Evolutionary conservation across 2,113 vertebrate genomes (phyloP).

Genomic region (Orthonyx spaldingii): DNA sequence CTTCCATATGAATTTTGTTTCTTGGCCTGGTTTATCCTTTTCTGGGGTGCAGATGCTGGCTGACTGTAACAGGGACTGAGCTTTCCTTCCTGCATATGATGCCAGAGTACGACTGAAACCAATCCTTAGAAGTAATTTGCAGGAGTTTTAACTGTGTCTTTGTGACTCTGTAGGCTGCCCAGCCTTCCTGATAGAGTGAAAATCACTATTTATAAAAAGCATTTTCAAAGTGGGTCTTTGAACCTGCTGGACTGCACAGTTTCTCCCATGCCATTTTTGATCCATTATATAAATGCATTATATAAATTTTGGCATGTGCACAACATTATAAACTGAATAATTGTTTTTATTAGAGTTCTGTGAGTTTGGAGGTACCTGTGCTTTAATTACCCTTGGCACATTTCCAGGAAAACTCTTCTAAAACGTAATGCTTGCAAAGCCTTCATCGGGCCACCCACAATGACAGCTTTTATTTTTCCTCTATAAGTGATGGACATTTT

Average conservation of each 20-base stretch:
- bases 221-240: constrained; percentile 50
- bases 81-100: constrained; percentile 27
- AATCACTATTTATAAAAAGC: neutral
- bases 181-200: neutral
- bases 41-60: constrained; percentile 55
- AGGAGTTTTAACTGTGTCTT: constrained; percentile 13
- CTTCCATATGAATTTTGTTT: constrained; percentile 33
- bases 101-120: constrained; percentile 34
- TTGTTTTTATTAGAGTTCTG: constrained; percentile 68
- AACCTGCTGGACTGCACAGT: constrained; percentile 22
- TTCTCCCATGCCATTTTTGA: constrained; percentile 37
- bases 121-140: constrained; percentile 38
- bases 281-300: constrained; percentile 56
- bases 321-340: constrained; percentile 49
- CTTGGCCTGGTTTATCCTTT: constrained; percentile 37
- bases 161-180: neutral
- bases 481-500: constrained; percentile 60
- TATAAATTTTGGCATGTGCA: constrained; percentile 49
- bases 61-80: constrained; percentile 1
- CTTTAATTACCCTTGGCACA: constrained; percentile 59
- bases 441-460: constrained; percentile 60
- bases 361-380: constrained; percentile 67
- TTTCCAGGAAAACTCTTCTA: constrained; percentile 63
- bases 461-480: constrained; percentile 59
- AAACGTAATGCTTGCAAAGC: constrained; percentile 51